Percentiles rank a stretch among this genome's conserved stretches.
These are phyloP conservation scores for Tinea semifulvella DNA, from an alignment of 2,888 invertebrate species.

Conservation along the genomic window DNA sequence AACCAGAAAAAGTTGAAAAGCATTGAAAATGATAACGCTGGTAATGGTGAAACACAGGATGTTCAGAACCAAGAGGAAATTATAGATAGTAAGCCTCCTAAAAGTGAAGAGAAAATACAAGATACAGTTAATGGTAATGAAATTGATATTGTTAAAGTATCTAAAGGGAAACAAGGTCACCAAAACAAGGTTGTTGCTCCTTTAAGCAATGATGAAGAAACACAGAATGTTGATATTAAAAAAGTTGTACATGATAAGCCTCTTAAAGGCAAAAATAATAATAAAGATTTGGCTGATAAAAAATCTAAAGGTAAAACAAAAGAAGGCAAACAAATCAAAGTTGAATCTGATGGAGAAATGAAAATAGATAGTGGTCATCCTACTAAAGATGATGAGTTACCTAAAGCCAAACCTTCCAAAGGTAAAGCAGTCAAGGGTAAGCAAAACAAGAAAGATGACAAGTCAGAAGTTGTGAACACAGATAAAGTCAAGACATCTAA, in stretches of 20 bases:
- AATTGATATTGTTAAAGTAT: neutral
- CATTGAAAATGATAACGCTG: slow-evolving; percentile 17
- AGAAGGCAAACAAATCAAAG: slow-evolving; percentile 16
- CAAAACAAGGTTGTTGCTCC: neutral
- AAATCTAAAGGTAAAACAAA: slow-evolving; percentile 21
- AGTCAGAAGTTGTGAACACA: neutral
- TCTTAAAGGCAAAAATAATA: slow-evolving; percentile 29
- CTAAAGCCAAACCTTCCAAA: slow-evolving; percentile 13
- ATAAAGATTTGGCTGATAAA: slow-evolving; percentile 25
- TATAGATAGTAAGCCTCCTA: neutral
- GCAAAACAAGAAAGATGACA: slow-evolving; percentile 16
- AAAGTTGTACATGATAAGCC: neutral
- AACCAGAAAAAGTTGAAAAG: slow-evolving; percentile 28
- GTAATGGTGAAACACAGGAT: neutral
- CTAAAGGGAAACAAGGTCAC: neutral
- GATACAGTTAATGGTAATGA: neutral
- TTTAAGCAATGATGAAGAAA: neutral
- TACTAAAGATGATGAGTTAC: neutral
- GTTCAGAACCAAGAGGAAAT: neutral
- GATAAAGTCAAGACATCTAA: neutral
- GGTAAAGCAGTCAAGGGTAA: slow-evolving; percentile 3
- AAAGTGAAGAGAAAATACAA: neutral
- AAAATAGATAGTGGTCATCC: slow-evolving; percentile 15
- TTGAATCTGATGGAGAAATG: slow-evolving; percentile 17
- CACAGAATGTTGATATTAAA: slow-evolving; percentile 5